Conservation (phyloP, 2,888 invertebrate species). For the Dendrolimus pini region DNA sequence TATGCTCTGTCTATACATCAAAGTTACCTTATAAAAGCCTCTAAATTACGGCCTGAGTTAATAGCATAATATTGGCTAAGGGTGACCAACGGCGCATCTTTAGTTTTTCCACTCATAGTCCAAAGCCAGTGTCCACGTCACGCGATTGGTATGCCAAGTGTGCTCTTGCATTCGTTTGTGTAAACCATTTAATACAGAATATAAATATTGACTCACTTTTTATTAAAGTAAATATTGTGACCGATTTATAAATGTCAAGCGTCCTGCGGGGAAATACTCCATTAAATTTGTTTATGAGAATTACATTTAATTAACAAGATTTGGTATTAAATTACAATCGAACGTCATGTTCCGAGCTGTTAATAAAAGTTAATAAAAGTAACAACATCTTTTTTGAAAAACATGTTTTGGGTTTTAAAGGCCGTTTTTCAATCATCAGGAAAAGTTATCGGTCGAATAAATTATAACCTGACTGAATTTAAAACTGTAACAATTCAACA, state of each 20-base stretch:
- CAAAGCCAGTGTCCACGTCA: slow-evolving; percentile 18
- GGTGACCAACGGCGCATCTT: too few species aligned
- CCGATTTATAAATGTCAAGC: neutral
- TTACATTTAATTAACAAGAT: neutral
- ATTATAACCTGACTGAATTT: too few species aligned
- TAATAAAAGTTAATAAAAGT: too few species aligned
- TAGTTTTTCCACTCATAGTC: neutral
- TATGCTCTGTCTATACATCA: too few species aligned
- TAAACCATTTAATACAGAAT: neutral
- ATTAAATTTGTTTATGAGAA: neutral
- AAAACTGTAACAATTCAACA: too few species aligned
- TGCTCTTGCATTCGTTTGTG: neutral
- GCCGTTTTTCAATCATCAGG: too few species aligned
- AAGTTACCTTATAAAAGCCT: too few species aligned
- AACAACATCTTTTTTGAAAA: too few species aligned
- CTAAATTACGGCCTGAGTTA: too few species aligned
- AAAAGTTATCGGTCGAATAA: too few species aligned
- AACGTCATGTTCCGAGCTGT: neutral
- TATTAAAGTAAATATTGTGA: neutral
- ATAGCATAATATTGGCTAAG: too few species aligned
- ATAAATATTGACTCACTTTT: neutral
- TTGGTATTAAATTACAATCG: neutral
- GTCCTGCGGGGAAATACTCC: neutral
- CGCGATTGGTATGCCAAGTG: slow-evolving; percentile 14
- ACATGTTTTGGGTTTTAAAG: too few species aligned